These are phyloP conservation scores for Stichopus chloronotus DNA, from an alignment of 35 echinoderm and acorn worm genomes.

Conservation along the genomic window DNA sequence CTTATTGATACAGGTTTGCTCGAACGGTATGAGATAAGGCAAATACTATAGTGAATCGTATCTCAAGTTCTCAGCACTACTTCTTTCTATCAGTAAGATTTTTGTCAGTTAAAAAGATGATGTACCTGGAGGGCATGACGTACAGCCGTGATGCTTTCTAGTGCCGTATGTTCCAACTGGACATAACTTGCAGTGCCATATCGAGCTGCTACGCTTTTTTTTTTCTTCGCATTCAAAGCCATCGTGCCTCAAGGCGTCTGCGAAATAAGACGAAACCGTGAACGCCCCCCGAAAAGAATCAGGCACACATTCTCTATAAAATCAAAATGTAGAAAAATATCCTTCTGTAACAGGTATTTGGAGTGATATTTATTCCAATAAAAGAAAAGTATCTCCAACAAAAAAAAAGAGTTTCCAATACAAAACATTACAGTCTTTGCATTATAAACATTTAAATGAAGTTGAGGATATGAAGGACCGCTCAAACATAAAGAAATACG, in stretches of 20 bases:
- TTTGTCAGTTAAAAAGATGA: neutral
- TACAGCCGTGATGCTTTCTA: neutral
- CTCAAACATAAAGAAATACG: too few species aligned
- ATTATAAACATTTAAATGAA: too few species aligned
- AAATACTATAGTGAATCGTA: neutral
- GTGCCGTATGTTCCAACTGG: constrained; percentile 25
- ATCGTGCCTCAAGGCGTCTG: neutral
- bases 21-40: neutral
- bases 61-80: neutral
- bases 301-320: constrained; percentile 3
- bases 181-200: neutral
- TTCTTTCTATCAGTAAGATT: neutral
- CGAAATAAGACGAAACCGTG: neutral
- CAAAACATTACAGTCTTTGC: too few species aligned
- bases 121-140: constrained; percentile 6
- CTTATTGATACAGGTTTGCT: too few species aligned
- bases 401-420: too few species aligned
- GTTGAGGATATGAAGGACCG: too few species aligned
- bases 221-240: constrained; percentile 10
- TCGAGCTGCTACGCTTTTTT: neutral
- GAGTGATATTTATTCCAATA: too few species aligned
- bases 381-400: too few species aligned
- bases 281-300: neutral
- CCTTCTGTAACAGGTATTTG: too few species aligned
- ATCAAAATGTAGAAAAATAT: too few species aligned